Conservation (phyloP, 2,888 invertebrate genomes). For the Tethea ocularis region DNA sequence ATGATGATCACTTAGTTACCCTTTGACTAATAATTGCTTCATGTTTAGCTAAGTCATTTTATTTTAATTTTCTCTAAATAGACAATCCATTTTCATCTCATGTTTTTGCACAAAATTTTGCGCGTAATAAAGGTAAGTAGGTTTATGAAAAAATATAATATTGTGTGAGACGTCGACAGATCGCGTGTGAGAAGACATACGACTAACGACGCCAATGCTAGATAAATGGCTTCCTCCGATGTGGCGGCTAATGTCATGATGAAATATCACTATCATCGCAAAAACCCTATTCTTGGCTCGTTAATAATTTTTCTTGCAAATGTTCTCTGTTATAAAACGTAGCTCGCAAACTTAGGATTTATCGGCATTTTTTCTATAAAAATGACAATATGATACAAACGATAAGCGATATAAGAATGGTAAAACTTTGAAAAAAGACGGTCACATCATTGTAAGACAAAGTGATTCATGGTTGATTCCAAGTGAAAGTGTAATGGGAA, state of each 20-base stretch:
- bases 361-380: not conserved
- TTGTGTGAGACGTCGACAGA: conserved; percentile 18
- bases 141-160: not conserved
- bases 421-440: conserved; percentile 14
- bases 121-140: not conserved
- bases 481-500: conserved; percentile 32
- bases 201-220: conserved; percentile 32
- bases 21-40: too few species aligned
- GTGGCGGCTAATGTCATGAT: conserved; percentile 32
- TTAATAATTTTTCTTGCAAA: conserved; percentile 15
- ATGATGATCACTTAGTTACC: not conserved
- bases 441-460: conserved; percentile 22
- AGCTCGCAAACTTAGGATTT: conserved; percentile 7
- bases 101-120: not conserved
- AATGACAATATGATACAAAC: not conserved
- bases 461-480: conserved; percentile 33
- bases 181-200: conserved; percentile 20
- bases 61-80: not conserved
- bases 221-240: conserved; percentile 42
- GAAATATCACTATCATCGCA: conserved; percentile 33
- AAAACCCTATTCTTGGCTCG: conserved; percentile 20
- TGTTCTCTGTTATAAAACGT: conserved; percentile 15
- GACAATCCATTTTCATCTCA: not conserved
- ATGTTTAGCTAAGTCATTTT: too few species aligned
- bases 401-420: not conserved